Evolutionary conservation across 2,113 vertebrate species (phyloP).

Genomic region (Elachura formosa): DNA sequence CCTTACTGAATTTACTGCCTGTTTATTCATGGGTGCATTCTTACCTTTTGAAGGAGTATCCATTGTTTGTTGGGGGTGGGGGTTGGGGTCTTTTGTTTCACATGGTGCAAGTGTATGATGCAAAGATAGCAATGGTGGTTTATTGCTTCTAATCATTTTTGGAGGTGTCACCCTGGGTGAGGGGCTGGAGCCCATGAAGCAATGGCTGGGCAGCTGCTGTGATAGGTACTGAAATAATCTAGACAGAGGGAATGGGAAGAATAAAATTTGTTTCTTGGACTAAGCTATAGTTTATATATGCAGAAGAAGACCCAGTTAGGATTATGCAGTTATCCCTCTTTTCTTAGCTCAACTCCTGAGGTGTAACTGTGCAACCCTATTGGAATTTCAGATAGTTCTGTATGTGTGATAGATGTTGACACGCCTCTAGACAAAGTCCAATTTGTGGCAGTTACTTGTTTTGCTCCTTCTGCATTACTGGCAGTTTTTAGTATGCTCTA

Average conservation of each 20-base stretch:
- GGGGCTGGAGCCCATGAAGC: too few relatives aligned
- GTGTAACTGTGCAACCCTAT: neutral
- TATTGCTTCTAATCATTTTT: neutral
- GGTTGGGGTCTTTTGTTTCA: neutral
- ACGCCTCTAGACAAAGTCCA: neutral
- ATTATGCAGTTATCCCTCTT: neutral
- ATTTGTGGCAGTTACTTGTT: neutral
- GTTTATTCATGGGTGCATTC: neutral
- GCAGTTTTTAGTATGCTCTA: neutral
- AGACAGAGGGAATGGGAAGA: neutral
- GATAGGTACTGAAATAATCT: neutral
- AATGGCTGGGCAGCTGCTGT: neutral
- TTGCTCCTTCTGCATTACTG: neutral
- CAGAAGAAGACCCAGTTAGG: neutral
- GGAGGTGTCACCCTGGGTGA: too few relatives aligned
- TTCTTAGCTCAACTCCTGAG: neutral
- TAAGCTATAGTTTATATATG: neutral
- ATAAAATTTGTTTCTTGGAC: neutral
- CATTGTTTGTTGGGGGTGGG: accelerated
- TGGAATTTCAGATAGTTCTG: neutral
- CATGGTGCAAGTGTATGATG: neutral
- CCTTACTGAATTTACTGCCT: neutral
- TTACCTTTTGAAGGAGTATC: neutral
- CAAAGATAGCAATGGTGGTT: neutral
- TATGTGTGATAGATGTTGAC: neutral